Base-by-base conservation (phyloP, 2,113 vertebrate genomes). In the Chaetops frenatus region DNA sequence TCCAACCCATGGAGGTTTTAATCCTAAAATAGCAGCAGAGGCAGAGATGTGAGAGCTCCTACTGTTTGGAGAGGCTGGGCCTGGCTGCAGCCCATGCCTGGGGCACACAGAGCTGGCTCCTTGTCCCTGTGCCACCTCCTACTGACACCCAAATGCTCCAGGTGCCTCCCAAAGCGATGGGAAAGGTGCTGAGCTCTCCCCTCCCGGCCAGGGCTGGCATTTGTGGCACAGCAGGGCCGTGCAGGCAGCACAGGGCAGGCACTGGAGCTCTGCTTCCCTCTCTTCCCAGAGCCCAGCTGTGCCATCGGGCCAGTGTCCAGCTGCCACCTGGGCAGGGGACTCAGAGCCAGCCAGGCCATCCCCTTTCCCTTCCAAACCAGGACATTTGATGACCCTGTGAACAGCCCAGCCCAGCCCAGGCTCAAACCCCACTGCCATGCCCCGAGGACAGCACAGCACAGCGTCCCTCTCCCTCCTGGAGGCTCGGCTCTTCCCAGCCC, bases 21-120 rank as follows among this genome's bases (percentile, higher is more conserved):
- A 97, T 97, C 97, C 93, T 84, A 88, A 98, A 98, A 97, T 96
- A 97, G 96, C 90, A 85, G 96, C 96, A 84, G 83, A 92, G 73
- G 91, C 73, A 97, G 96, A 96, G 94, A 95, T 15, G 40, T 65
- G 81, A 89, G 61, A 61, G 62, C 72, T 83, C 44, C 44, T 13
- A 8, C 87, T 94, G 91, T 92, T 94, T 29, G 28, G 87, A 86
- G 96, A 72, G 36, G 86, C 81, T 86, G 92, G 96, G 58, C 88
- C 76, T 20, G 44, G 94, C 87, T 95, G 95, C 76, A 90, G 93
- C 20, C 23, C 38, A 7, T 40, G 89, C 74, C 1, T 33, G 28
- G 9, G 10, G n/a, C n/a, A 12, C 0, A 0, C 2, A 9, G 53
- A 38, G 79, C 45, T 42, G 71, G 17, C 33, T 84, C n/a, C 48